A percentile compares a stretch with the other conserved stretches of the same genome.
Conservation (phyloP, 2,888 invertebrate species). For the Silvanus unidentatus region DNA sequence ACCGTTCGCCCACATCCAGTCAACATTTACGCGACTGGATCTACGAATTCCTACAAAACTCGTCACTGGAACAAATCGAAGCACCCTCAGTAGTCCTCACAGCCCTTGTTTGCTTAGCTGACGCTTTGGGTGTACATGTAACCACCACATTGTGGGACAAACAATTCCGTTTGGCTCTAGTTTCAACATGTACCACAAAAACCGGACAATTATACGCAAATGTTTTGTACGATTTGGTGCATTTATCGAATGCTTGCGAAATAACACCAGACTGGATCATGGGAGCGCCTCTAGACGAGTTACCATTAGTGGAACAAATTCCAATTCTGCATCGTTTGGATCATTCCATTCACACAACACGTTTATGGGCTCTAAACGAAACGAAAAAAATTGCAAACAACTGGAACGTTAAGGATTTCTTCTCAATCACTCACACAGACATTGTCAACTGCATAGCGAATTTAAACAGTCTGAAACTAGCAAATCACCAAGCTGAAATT, state of each 20-base stretch:
- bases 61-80: conserved; percentile 20
- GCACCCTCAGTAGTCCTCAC: conserved; percentile 65
- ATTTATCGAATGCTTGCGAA: conserved; percentile 69
- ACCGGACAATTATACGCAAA: conserved; percentile 52
- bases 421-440: conserved; percentile 61
- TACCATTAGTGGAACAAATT: conserved; percentile 79
- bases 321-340: conserved; percentile 70
- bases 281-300: conserved; percentile 67
- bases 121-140: conserved; percentile 71
- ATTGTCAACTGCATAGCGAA: conserved; percentile 58
- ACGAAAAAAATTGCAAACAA: conserved; percentile 65
- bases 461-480: conserved; percentile 53
- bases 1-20: conserved; percentile 57
- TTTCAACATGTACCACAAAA: conserved; percentile 44
- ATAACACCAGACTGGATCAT: conserved; percentile 64
- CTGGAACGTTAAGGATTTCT: conserved; percentile 73
- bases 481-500: conserved; percentile 55
- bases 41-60: conserved; percentile 52
- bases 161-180: conserved; percentile 51
- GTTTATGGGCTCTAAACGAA: conserved; percentile 71
- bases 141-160: conserved; percentile 79
- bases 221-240: conserved; percentile 64
- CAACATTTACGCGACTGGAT: conserved; percentile 63
- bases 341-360: conserved; percentile 72
- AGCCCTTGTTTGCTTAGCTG: conserved; percentile 67